Base-by-base conservation (phyloP, 2,888 invertebrate genomes). In the Polia nebulosa region DNA sequence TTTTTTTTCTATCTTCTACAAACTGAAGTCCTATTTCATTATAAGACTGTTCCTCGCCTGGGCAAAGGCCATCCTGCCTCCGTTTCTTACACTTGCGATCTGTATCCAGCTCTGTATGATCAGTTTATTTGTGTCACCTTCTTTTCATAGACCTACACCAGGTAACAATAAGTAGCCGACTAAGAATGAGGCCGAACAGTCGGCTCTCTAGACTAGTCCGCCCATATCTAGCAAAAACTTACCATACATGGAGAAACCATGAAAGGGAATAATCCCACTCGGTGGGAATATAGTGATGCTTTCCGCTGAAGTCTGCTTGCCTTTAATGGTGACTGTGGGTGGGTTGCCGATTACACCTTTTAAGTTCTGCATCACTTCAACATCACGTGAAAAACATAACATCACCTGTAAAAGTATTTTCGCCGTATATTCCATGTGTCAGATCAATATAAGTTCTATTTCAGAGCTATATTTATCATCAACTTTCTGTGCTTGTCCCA, bases 241-340 rank as follows among this genome's bases (percentile, higher is more conserved):
- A 99, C 99, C 98, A 91, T 99, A 99, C 99, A 99, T 99, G 25
- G 99, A 98, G 92, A 99, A 99, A 1, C 99, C 99, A 91, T 99
- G 99, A 92, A 99, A 99, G 0, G 99, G 99, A 81, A 99, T 99
- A 44, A 99, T 97, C 0, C 99, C 99, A 89, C 98, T 98, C 0
- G 99, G 99, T 9, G 99, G 99, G 89, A 98, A 99, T 49, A 97
- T 97, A 25, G 98, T 97, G 25, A 97, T 96, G 86, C 96, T 97
- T 83, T 98, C 97, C 7, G 97, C 92, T 0, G 96, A 94, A 0
- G 96, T 95, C 78, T 97, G 96, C 86, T 97, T 97, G 20, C 98
- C 97, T 88, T 98, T 97, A 39, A 98, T 96, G 44, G 97, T 96
- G 0, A 98, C 98, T 69, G 97, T 97, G 80, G 98, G 97, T 0